Conservation (phyloP, 2,888 invertebrate genomes). For the Drosophila siamana region DNA sequence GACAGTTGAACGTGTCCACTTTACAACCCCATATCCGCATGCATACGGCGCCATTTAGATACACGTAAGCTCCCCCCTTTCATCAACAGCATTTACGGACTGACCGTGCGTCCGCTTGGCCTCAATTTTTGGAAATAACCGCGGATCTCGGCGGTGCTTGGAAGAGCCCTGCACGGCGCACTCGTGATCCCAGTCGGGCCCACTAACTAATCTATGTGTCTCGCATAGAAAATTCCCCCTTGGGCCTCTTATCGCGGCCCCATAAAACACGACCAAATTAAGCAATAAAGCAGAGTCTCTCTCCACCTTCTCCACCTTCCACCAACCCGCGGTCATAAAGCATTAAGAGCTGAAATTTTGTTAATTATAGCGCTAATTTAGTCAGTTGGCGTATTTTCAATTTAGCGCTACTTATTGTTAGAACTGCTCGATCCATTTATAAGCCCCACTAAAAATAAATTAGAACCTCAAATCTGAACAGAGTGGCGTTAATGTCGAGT, state of each 20-base stretch:
- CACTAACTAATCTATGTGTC: conserved; percentile 52
- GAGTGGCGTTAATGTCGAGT: conserved; percentile 21
- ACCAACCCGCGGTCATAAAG: conserved; percentile 24
- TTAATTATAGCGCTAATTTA: conserved; percentile 76
- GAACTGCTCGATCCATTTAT: conserved; percentile 62
- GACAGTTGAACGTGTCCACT: not conserved
- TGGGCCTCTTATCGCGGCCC: conserved; percentile 54
- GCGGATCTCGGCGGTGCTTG: not conserved
- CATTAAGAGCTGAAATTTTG: conserved; percentile 34
- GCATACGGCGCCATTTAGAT: conserved; percentile 69
- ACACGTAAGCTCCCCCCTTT: conserved; percentile 60
- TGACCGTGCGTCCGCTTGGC: not conserved
- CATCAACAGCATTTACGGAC: not conserved
- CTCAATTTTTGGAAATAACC: conserved; percentile 1
- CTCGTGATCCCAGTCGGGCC: conserved; percentile 55
- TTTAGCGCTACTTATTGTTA: conserved; percentile 73
- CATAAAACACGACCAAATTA: conserved; percentile 63
- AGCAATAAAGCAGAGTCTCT: conserved; percentile 58
- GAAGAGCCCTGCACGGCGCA: not conserved
- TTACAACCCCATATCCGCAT: conserved; percentile 44
- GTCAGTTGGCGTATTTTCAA: conserved; percentile 55
- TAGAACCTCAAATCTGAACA: conserved; percentile 51
- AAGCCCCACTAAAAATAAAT: conserved; percentile 72
- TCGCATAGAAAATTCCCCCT: conserved; percentile 45
- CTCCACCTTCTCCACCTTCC: conserved; percentile 2